These are phyloP conservation scores for Andrena hattorfiana DNA, from an alignment of 2,888 invertebrate genomes.

Conservation along the genomic window DNA sequence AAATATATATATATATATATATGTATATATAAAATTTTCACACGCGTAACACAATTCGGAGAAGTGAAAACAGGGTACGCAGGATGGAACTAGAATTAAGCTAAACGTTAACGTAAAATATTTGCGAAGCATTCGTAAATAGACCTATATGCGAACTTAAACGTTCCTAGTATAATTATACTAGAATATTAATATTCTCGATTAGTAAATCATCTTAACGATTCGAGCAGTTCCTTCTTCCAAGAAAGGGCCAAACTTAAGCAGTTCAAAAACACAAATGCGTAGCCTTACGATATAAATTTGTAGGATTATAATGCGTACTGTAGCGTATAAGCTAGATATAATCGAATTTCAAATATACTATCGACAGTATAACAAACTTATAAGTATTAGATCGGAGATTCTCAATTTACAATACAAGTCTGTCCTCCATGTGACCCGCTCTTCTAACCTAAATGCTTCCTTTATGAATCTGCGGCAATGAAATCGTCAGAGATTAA, in stretches of 20 bases:
- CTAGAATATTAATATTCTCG: neutral
- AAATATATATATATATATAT: slow-evolving; percentile 19
- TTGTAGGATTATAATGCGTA: slow-evolving; percentile 6
- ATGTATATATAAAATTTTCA: slow-evolving; percentile 17
- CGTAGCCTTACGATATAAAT: neutral
- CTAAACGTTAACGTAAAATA: slow-evolving; percentile 7
- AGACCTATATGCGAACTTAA: slow-evolving; percentile 1
- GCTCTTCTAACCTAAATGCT: neutral
- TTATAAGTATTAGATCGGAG: neutral
- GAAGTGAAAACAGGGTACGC: slow-evolving; percentile 25
- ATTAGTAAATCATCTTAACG: neutral
- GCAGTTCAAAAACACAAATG: neutral
- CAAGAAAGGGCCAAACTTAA: slow-evolving; percentile 14
- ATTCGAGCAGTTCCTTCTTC: neutral
- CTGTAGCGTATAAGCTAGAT: neutral
- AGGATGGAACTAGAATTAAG: slow-evolving; percentile 16
- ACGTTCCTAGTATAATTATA: neutral
- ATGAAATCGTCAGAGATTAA: neutral
- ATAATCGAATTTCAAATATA: neutral
- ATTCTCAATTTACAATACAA: neutral
- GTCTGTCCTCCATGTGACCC: too few relatives aligned
- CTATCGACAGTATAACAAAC: neutral
- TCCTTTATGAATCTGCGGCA: neutral
- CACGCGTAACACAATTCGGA: slow-evolving; percentile 5
- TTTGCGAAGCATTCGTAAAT: neutral